Conservation (phyloP, 2,113 vertebrate genomes). For the Festucalex cinctus region DNA sequence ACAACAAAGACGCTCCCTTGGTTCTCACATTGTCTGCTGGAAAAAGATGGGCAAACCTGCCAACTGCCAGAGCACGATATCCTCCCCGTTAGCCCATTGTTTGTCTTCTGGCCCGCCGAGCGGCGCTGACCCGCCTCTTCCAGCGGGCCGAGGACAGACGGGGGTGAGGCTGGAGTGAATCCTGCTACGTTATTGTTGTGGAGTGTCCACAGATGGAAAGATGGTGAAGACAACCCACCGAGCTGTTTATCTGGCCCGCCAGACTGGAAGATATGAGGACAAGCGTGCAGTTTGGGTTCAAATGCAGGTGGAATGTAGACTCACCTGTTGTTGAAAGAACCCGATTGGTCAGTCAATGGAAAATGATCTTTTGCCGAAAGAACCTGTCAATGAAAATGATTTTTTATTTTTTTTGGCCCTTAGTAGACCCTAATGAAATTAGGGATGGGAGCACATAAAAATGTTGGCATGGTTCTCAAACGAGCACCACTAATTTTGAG, state of each 20-base stretch:
- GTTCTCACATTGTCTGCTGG: conserved; percentile 45
- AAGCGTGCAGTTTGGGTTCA: conserved; percentile 15
- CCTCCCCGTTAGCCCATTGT: conserved; percentile 51
- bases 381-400: too few relatives aligned
- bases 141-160: conserved; percentile 23
- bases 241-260: conserved; percentile 20
- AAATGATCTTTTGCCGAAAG: neutral
- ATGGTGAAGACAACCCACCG: conserved; percentile 12
- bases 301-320: neutral
- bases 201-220: conserved; percentile 15
- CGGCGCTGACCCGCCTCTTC: conserved; percentile 33
- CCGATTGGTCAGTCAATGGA: neutral
- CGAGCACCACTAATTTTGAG: too few relatives aligned
- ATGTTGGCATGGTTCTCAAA: too few relatives aligned
- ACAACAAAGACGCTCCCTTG: conserved; percentile 49
- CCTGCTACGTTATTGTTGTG: conserved; percentile 35
- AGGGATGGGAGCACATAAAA: too few relatives aligned
- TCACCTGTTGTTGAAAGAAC: conserved; percentile 23
- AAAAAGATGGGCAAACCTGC: conserved; percentile 42
- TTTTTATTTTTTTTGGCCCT: too few relatives aligned
- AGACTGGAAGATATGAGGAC: conserved; percentile 37
- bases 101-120: conserved; percentile 33
- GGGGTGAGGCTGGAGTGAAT: neutral
- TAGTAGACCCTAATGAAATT: neutral
- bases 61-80: conserved; percentile 42